Conservation (phyloP, 92 coral and sea anemone species). For the Metridium senile region DNA sequence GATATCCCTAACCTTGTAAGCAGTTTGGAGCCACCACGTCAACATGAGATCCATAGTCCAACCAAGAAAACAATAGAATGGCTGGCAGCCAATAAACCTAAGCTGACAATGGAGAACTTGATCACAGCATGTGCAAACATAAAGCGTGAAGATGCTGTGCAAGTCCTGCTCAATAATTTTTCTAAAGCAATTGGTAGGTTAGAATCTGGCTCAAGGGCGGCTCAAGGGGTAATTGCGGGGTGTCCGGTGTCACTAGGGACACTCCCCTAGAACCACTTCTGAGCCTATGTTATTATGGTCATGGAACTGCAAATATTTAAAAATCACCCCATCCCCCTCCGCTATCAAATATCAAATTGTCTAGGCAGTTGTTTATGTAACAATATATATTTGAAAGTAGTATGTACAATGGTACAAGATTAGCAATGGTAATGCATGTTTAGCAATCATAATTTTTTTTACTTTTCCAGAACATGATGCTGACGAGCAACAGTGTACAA, state of each 20-base stretch:
- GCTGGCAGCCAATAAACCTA: slow-evolving; percentile 19
- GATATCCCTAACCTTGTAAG: slow-evolving; percentile 5
- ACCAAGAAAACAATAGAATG: slow-evolving; percentile 7
- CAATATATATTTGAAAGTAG: too few species aligned
- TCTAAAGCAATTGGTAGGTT: background rate
- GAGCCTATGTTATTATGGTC: too few species aligned
- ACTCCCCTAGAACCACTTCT: too few species aligned
- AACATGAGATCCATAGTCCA: slow-evolving; percentile 34
- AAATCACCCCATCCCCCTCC: too few species aligned
- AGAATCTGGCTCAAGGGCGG: too few species aligned
- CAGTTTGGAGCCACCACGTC: slow-evolving; percentile 16
- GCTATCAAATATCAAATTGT: too few species aligned
- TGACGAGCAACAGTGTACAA: background rate
- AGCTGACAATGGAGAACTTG: background rate
- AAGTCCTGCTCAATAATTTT: slow-evolving; percentile 6
- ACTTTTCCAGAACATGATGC: background rate
- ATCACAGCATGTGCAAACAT: slow-evolving; percentile 8
- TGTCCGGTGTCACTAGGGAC: too few species aligned
- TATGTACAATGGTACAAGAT: too few species aligned
- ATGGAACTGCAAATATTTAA: background rate
- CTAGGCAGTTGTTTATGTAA: too few species aligned
- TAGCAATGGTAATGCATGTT: too few species aligned
- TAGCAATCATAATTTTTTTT: too few species aligned
- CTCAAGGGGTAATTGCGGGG: too few species aligned
- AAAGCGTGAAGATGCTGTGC: slow-evolving; percentile 16